Base-by-base conservation (phyloP, 2,888 invertebrate genomes). In the Panopea generosa region DNA sequence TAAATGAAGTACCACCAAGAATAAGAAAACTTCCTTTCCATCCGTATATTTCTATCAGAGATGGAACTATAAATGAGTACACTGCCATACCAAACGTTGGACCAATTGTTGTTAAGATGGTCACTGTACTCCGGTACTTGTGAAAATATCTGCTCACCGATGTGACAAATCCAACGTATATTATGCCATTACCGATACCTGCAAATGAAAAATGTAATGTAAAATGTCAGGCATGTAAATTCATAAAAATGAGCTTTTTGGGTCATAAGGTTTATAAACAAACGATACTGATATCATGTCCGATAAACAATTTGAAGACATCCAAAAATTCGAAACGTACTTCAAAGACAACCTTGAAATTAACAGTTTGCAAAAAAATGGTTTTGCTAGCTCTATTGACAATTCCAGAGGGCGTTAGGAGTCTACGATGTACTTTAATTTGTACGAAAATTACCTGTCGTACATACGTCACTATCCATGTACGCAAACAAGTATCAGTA, bases 21-120 rank as follows among this genome's bases (percentile, higher is more conserved):
- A 77, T 70, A 6, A 77, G 53, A 4, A 77, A 50, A 7, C 59
- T 56, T 0, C 77, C 73, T 24, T 59, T 38, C 77, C 77, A 77
- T 14, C 55, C 16, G 27, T 50, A 69, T 4, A 4, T 18, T 6
- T 49, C 24, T 14, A 47, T 73, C 3, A 77, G 55, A 38, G 33
- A 33, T 20, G 77, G 77, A 43, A 77, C 57, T 16, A 77, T 18
- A 29, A 62, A 56, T 9, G 77, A 66, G 29, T 73, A 77, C 1
- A 73, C 29, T 3, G 77, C 60, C 77, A 77, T 77, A 6, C 77
- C 77, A 26, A 70, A 62, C 27, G 70, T 77, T 24, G 59, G 66
- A 24, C 77, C 77, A n/a, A 70, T 52, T 4, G 77, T 70, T 18
- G 77, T 61, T 4, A 77, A 20, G 24, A 77, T 70, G 24, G 60